These are phyloP conservation scores for Cranoglanis bouderius DNA, from an alignment of 2,113 vertebrate genomes.

Conservation along the genomic window DNA sequence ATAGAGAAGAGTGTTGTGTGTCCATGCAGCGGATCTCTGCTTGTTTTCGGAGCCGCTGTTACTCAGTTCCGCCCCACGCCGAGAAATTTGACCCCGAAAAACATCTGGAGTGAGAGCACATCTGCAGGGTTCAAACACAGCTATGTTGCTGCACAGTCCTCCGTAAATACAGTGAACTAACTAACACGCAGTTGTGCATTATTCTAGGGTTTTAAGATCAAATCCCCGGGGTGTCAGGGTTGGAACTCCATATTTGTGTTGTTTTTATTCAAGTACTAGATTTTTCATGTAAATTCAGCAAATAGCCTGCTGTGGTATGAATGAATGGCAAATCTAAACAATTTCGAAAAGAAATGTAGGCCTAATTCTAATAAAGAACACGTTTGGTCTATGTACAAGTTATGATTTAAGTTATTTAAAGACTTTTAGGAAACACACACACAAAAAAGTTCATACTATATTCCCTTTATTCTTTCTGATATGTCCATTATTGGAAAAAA, in stretches of 20 bases:
- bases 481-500: background rate
- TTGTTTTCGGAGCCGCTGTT: background rate
- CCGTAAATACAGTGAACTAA: background rate
- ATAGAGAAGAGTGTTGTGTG: background rate
- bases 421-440: background rate
- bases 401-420: background rate
- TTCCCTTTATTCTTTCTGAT: background rate
- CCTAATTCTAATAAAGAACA: background rate
- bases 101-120: slow-evolving; percentile 13
- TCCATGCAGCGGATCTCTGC: background rate
- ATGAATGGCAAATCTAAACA: background rate
- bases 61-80: slow-evolving; percentile 14
- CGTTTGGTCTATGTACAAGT: background rate
- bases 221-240: no score
- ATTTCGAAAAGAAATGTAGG: background rate
- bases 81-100: slow-evolving; percentile 24
- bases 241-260: no score
- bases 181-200: background rate
- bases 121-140: background rate
- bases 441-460: background rate
- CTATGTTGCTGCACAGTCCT: background rate
- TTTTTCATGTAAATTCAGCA: background rate
- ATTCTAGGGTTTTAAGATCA: background rate
- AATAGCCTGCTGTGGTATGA: background rate
- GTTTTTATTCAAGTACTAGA: no score